Evolutionary conservation across 2,113 vertebrate species (phyloP).

Genomic region (Sporophila hypoxantha): DNA sequence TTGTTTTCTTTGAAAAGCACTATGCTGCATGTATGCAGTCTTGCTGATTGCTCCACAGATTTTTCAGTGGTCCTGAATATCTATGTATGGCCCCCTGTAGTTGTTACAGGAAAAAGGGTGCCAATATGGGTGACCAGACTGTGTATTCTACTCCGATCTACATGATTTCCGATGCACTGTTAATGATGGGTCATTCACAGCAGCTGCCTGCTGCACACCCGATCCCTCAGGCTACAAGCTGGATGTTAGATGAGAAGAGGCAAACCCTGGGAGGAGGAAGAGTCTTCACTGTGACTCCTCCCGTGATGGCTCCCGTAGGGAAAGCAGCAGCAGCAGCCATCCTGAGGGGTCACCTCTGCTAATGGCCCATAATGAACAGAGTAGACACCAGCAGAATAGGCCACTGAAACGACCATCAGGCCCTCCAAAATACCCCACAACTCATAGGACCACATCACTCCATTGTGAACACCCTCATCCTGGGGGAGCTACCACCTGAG

Average conservation of each 20-base stretch:
- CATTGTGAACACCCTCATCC: background rate
- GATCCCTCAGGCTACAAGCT: background rate
- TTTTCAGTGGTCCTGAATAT: background rate
- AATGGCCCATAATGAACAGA: background rate
- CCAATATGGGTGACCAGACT: background rate
- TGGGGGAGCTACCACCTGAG: background rate
- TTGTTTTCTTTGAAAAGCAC: background rate
- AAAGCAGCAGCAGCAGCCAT: background rate
- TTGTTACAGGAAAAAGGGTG: background rate
- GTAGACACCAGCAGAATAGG: background rate
- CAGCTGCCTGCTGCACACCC: background rate
- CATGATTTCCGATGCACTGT: background rate
- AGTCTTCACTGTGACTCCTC: background rate
- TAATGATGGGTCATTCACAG: background rate
- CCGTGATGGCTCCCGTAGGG: rapidly evolving
- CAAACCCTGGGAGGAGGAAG: background rate
- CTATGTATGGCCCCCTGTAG: background rate
- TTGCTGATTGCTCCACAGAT: background rate
- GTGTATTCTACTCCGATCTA: background rate
- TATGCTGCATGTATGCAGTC: background rate
- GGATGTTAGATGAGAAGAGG: background rate
- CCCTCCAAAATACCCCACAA: background rate
- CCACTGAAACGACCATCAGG: background rate
- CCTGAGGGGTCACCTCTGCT: background rate
- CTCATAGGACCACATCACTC: background rate